phyloP scores from a whole-genome alignment of 2,113 vertebrate species.

The Condylura cristata region DNA sequence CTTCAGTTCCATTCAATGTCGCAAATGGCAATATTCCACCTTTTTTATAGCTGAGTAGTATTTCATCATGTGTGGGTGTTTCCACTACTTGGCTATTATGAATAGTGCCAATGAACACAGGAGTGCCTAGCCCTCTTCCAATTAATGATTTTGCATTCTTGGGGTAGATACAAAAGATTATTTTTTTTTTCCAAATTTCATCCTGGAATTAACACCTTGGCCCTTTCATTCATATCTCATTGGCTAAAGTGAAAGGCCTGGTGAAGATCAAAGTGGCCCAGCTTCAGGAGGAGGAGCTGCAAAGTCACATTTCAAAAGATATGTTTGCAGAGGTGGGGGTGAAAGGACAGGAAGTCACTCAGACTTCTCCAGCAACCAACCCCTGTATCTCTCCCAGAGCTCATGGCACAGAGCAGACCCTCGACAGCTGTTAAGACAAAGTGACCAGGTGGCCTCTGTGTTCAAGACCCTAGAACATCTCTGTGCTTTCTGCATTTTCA shows the following conservation, averaged over 20 bases:
- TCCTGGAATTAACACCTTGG: background rate
- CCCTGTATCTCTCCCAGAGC: too few species aligned
- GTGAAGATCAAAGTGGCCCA: background rate
- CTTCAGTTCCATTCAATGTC: too few species aligned
- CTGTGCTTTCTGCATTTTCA: background rate
- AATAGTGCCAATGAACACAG: too few species aligned
- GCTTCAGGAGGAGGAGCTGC: background rate
- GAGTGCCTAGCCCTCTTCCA: too few species aligned
- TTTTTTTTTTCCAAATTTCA: background rate
- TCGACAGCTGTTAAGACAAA: rapidly evolving
- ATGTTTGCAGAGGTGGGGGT: rapidly evolving
- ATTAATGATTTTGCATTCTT: too few species aligned
- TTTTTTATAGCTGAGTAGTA: too few species aligned
- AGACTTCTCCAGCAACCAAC: too few species aligned
- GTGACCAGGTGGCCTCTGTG: background rate
- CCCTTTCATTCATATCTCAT: background rate
- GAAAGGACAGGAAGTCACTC: too few species aligned
- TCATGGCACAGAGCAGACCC: rapidly evolving
- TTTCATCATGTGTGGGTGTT: too few species aligned
- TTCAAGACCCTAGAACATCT: background rate
- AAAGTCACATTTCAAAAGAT: background rate
- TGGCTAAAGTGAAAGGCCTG: background rate
- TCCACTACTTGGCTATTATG: too few species aligned
- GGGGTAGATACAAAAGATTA: too few species aligned
- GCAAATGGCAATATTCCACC: too few species aligned